phyloP scores from a whole-genome alignment of 2,113 vertebrate species.

The Bos taurus region DNA sequence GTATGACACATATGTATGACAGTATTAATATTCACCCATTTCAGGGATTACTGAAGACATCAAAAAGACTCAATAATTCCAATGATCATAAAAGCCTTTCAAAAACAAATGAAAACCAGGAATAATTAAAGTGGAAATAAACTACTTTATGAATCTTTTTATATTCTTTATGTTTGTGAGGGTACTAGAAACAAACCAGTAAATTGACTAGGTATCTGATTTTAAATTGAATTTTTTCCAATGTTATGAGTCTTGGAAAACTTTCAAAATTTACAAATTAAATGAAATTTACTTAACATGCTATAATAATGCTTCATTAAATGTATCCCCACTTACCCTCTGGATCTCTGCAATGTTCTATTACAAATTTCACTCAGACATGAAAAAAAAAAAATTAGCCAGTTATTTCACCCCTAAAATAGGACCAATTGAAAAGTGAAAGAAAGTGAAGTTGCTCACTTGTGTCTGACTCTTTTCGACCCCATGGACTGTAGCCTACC shows the following conservation, averaged over 20 bases:
- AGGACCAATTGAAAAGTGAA: neutral
- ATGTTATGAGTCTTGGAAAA: neutral
- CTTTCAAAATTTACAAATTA: neutral
- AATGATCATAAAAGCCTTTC: neutral
- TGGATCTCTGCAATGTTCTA: neutral
- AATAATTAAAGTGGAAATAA: neutral
- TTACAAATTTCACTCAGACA: neutral
- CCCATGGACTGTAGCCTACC: too few relatives aligned
- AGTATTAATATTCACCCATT: neutral
- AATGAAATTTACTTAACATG: neutral
- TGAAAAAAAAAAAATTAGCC: neutral
- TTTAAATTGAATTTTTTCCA: neutral
- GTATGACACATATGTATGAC: too few relatives aligned
- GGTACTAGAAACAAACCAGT: neutral
- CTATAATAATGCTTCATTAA: neutral
- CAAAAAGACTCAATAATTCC: neutral
- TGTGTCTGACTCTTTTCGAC: rapidly evolving
- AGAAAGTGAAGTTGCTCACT: neutral
- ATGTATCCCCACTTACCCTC: too few relatives aligned
- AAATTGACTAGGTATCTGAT: neutral
- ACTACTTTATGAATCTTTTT: neutral
- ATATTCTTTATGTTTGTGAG: neutral
- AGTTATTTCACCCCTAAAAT: neutral
- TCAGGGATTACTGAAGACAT: neutral
- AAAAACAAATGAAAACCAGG: neutral